Base-by-base conservation (phyloP, 1,140 invertebrate genomes). In the Drosophila elegans region DNA sequence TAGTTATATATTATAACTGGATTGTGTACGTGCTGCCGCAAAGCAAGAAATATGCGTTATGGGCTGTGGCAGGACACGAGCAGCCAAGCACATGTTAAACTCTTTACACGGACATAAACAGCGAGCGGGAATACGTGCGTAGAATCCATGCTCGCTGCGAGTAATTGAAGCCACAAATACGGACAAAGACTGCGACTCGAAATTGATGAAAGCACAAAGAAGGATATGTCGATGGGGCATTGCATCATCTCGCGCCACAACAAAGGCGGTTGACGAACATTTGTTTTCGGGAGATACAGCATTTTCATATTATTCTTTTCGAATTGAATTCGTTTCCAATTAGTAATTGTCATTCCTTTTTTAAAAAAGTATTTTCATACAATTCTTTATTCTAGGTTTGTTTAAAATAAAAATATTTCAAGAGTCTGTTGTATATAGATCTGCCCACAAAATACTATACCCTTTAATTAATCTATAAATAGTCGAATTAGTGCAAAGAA, bases 51-150 rank as follows among this genome's bases (percentile, higher is more conserved):
- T 69, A 75, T 82, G 68, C 63, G 68, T 74, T 78, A 66, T 63
- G 60, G 81, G 63, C 68, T 74, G 79, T 71, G 68, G 77, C 56
- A 52, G 52, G 53, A 60, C 57, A 55, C 21, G 41, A 56, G 38
- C 73, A 46, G 39, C 42, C 34, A 51, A 86, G 84, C 76, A 89
- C 80, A 89, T 84, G 77, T 89, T 89, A 89, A 89, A 89, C 84
- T 89, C 77, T 89, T 89, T 84, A 89, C 84, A 90, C 77, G 75
- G 69, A 89, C 84, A 89, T 89, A 89, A 89, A 89, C 74, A 84
- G 77, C 68, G 85, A 74, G 45, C 73, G 73, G 79, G 61, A 72
- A 78, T 89, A 89, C 84, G 84, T 89, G 84, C 80, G 68, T 80
- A 44, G 84, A 82, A 89, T 89, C 77, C 85, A 64, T 78, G 71